Evolutionary conservation across 2,797 vertebrate genomes (phyloP).

Genomic region (Sebastes diaconus): DNA sequence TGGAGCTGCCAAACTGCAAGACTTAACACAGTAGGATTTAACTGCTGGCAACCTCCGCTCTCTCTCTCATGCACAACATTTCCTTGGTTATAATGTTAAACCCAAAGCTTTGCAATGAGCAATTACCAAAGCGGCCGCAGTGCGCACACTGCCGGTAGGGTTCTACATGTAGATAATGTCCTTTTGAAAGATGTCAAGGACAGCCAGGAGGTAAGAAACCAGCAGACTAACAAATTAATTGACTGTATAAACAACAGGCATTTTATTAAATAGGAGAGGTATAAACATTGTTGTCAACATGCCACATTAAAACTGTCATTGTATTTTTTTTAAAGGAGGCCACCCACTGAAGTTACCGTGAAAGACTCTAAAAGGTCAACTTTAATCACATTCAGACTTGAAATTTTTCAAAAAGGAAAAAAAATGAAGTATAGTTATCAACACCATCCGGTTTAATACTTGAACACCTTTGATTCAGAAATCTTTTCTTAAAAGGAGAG

Average conservation of each 20-base stretch:
- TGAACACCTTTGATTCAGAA: slow-evolving; percentile 1
- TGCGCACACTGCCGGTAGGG: background rate
- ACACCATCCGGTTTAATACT: background rate
- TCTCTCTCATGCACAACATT: slow-evolving; percentile 11
- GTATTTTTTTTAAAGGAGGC: background rate
- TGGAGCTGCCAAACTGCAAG: slow-evolving; percentile 41
- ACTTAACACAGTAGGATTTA: slow-evolving; percentile 42
- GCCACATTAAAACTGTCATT: background rate
- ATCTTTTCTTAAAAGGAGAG: background rate
- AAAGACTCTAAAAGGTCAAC: slow-evolving; percentile 11
- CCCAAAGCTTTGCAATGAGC: slow-evolving; percentile 12
- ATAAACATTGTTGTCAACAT: background rate
- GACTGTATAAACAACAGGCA: background rate
- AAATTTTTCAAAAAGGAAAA: background rate
- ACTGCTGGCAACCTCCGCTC: slow-evolving; percentile 29
- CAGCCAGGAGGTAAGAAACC: slow-evolving; percentile 3
- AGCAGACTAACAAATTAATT: slow-evolving; percentile 4
- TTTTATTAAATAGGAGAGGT: background rate
- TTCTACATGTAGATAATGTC: slow-evolving; percentile 21
- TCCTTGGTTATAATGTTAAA: slow-evolving; percentile 27
- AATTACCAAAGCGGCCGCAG: slow-evolving; percentile 39
- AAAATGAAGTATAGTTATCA: slow-evolving; percentile 11
- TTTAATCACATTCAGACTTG: slow-evolving; percentile 2
- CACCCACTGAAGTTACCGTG: background rate
- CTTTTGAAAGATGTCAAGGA: slow-evolving; percentile 42